Evolutionary conservation across 2,797 vertebrate species (phyloP), one percentile per base, ranked within the genome.

Genomic region (Thunnus albacares): DNA sequence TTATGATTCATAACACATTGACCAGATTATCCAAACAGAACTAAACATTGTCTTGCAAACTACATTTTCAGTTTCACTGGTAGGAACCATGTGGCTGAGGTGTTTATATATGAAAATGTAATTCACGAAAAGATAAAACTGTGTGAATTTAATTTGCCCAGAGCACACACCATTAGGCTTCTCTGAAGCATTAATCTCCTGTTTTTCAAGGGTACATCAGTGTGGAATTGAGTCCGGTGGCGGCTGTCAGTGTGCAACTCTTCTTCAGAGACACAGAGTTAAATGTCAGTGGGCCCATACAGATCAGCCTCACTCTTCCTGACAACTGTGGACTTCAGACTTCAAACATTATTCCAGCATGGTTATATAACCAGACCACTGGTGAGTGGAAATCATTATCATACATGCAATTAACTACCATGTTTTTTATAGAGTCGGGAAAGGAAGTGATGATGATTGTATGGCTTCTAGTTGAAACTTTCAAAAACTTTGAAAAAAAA

Each of bases 361-460:
- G 97, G 97, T 95, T 96, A 17, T 97, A 98, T 2, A 96, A 97
- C 87, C 95, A 87, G 83, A 96, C 94, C 79, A 94, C 92, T 7
- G 97, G 97, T 98, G 92, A 79, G 96, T 91, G 15, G 26, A 57
- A 33, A 1, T 17, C 53, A 45, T 3, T 0, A 22, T 41, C 47
- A 59, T 3, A 4, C 26, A 79, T 5, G 2, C 8, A n/a, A 5
- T 10, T 9, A 57, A 49, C 17, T 55, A 20, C 47, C 47, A 49
- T 6, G 17, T 20, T 56, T 13, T 7, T 18, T 2, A 14, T 22
- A 28, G 67, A 51, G 1, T 56, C 6, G 18, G 33, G 9, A 47
- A 22, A 38, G 11, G 20, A 4, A 59, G 20, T 18, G 7, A 51
- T n/a, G 18, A 38, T 15, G 22, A 49, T 15, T 67, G 22, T 3